Evolutionary conservation across 2,113 vertebrate species (phyloP).

Genomic region (Emydocephalus ijimae): DNA sequence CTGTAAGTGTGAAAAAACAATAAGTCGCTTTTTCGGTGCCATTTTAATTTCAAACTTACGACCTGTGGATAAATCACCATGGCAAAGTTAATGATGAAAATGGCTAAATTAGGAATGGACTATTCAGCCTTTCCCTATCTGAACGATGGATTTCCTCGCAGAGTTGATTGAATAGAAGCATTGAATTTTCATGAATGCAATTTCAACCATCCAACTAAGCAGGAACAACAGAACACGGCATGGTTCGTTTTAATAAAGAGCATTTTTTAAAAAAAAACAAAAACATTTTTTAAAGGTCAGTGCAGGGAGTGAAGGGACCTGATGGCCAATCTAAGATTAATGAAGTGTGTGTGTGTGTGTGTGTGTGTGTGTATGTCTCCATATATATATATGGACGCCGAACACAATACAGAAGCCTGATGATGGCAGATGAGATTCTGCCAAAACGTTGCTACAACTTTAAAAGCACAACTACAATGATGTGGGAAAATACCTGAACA

Average conservation of each 20-base stretch:
- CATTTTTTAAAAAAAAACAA: background rate
- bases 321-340: slow-evolving; percentile 46
- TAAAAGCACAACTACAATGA: too few relatives aligned
- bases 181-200: slow-evolving; percentile 51
- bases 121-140: slow-evolving; percentile 24
- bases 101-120: slow-evolving; percentile 49
- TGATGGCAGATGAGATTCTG: too few relatives aligned
- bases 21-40: background rate
- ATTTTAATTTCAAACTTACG: rapidly evolving
- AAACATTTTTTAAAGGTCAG: slow-evolving; percentile 2
- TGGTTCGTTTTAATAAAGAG: slow-evolving; percentile 63
- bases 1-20: background rate
- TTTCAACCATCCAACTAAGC: slow-evolving; percentile 34
- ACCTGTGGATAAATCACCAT: slow-evolving; percentile 48
- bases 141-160: slow-evolving; percentile 48
- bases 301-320: slow-evolving; percentile 30
- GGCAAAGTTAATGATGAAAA: slow-evolving; percentile 62
- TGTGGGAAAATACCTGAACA: too few relatives aligned
- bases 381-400: too few relatives aligned
- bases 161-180: slow-evolving; percentile 43
- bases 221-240: slow-evolving; percentile 50
- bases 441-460: too few relatives aligned
- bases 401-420: too few relatives aligned
- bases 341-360: too few relatives aligned
- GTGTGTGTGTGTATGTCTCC: too few relatives aligned